Evolutionary conservation across 2,888 invertebrate genomes (phyloP).

Genomic region (Imbricaverruca yamaguchii): DNA sequence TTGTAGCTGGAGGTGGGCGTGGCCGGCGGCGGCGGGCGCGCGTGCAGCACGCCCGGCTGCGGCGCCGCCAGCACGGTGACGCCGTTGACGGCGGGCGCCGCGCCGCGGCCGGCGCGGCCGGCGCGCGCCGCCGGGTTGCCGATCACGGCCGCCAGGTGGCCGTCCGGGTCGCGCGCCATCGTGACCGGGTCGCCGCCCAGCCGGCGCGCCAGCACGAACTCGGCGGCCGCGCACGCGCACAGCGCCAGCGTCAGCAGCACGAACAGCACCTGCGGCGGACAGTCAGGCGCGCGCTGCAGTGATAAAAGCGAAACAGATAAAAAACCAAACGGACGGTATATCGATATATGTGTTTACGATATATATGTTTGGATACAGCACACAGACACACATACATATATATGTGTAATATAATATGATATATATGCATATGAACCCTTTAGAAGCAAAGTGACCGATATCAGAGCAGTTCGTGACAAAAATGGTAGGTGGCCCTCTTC

Average conservation of each 20-base stretch:
- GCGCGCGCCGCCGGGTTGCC: constrained; percentile 21
- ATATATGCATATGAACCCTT: no score
- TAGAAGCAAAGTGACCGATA: no score
- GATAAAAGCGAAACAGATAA: no score
- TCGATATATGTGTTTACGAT: no score
- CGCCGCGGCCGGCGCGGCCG: background rate
- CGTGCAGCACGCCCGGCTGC: background rate
- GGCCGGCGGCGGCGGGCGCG: background rate
- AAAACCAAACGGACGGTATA: no score
- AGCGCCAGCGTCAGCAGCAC: constrained; percentile 11
- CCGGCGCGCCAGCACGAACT: constrained; percentile 21
- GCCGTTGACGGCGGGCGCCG: background rate
- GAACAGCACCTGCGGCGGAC: constrained; percentile 11
- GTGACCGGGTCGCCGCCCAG: constrained; percentile 25
- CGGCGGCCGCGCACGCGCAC: constrained; percentile 5
- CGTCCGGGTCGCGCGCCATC: constrained; percentile 17
- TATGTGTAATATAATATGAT: no score
- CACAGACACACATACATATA: no score
- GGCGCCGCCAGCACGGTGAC: background rate
- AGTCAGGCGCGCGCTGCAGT: no score
- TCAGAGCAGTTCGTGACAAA: no score
- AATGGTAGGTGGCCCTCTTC: no score
- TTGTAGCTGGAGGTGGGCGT: constrained; percentile 13
- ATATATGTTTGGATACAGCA: no score
- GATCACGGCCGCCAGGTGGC: constrained; percentile 6